These are phyloP conservation scores for Sebastes oblongus DNA, from an alignment of 2,797 vertebrate genomes.

Conservation along the genomic window DNA sequence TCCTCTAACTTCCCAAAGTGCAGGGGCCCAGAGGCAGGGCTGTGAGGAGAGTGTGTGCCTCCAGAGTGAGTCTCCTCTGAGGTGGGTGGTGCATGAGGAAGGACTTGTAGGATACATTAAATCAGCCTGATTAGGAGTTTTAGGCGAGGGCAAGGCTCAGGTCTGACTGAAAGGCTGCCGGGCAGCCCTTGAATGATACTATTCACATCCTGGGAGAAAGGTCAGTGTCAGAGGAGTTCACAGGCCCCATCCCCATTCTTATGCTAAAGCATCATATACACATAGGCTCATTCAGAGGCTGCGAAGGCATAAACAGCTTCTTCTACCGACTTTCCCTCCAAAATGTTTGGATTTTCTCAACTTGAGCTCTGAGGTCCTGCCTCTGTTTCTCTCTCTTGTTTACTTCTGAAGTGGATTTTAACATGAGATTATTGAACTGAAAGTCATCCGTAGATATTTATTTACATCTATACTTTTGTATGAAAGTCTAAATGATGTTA, in stretches of 20 bases:
- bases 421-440: background rate
- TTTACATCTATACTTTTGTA: background rate
- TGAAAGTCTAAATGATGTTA: background rate
- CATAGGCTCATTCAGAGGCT: conserved; percentile 80
- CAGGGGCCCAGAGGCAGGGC: conserved; percentile 85
- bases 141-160: conserved; percentile 88
- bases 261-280: conserved; percentile 89
- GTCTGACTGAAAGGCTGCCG: conserved; percentile 84
- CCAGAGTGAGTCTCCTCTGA: conserved; percentile 82
- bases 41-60: conserved; percentile 83
- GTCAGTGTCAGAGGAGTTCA: conserved; percentile 91
- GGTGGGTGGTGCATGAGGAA: conserved; percentile 61
- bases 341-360: conserved; percentile 57
- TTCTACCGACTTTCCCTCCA: conserved; percentile 74
- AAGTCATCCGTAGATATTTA: background rate
- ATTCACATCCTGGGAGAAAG: conserved; percentile 89
- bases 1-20: conserved; percentile 83
- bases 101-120: conserved; percentile 90
- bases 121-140: conserved; percentile 95
- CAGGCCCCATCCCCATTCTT: conserved; percentile 91
- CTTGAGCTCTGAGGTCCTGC: background rate
- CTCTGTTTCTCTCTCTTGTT: background rate
- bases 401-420: background rate
- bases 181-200: conserved; percentile 83
- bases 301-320: conserved; percentile 84